These are phyloP conservation scores for Phasia obesa DNA, from an alignment of 2,888 invertebrate genomes.

Conservation along the genomic window DNA sequence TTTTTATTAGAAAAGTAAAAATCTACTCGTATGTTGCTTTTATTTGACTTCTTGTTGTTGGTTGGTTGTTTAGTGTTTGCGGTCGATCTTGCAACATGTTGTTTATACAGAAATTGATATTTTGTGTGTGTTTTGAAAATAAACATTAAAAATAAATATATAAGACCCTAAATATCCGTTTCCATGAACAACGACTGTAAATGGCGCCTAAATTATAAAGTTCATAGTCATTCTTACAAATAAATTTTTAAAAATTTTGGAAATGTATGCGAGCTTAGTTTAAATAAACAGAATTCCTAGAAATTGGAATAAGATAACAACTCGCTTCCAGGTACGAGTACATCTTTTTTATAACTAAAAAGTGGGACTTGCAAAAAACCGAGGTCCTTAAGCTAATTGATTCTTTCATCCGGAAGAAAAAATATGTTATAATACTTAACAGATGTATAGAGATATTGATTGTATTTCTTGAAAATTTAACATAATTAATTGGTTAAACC, in stretches of 20 bases:
- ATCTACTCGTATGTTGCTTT: constrained; percentile 43
- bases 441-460: too few relatives aligned
- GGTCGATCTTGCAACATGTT: constrained; percentile 74
- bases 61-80: constrained; percentile 50
- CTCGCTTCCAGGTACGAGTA: background rate
- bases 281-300: background rate
- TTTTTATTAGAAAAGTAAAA: constrained; percentile 60
- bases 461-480: too few relatives aligned
- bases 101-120: constrained; percentile 82
- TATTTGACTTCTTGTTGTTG: constrained; percentile 40
- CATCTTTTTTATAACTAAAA: too few relatives aligned
- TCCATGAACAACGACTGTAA: background rate
- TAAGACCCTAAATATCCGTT: constrained; percentile 38
- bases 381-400: too few relatives aligned
- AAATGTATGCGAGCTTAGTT: background rate
- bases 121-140: constrained; percentile 80
- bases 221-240: constrained; percentile 45
- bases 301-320: constrained; percentile 5
- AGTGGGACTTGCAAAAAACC: too few relatives aligned
- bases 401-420: too few relatives aligned
- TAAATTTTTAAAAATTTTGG: constrained; percentile 16
- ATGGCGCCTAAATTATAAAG: constrained; percentile 59
- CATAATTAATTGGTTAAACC: too few relatives aligned
- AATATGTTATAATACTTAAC: too few relatives aligned
- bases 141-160: constrained; percentile 63